Conservation (phyloP, 2,113 vertebrate species). For the Ariopsis seemanni region DNA sequence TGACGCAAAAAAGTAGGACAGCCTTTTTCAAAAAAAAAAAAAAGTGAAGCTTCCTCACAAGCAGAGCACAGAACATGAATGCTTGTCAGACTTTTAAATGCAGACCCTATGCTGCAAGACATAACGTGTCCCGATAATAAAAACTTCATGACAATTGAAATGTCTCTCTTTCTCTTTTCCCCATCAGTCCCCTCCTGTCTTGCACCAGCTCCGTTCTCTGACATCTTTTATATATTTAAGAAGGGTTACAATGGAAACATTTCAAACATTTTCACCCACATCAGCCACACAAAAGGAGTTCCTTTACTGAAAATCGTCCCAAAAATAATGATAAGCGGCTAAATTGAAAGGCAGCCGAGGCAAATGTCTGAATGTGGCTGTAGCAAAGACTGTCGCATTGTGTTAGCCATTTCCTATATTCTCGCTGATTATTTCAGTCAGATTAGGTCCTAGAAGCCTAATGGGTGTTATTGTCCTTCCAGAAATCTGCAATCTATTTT, state of each 20-base stretch:
- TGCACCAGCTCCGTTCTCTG: background rate
- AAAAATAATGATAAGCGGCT: constrained; percentile 19
- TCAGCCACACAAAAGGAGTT: constrained; percentile 6
- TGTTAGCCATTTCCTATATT: constrained; percentile 1
- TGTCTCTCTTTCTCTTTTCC: background rate
- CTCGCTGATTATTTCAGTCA: constrained; percentile 28
- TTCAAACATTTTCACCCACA: constrained; percentile 17
- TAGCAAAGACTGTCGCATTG: background rate
- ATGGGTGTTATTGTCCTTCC: constrained; percentile 30
- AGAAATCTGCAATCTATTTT: constrained; percentile 34
- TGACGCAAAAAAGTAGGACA: constrained; percentile 50
- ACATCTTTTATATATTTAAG: constrained; percentile 5
- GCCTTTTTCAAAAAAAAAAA: constrained; percentile 30
- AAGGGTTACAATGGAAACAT: constrained; percentile 4
- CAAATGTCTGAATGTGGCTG: constrained; percentile 18
- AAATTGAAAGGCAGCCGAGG: constrained; percentile 9
- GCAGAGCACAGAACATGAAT: background rate
- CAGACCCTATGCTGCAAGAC: background rate
- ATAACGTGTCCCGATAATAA: background rate
- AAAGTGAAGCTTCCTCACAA: background rate
- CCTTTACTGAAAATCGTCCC: constrained; percentile 6
- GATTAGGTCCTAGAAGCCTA: constrained; percentile 21
- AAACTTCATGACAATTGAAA: constrained; percentile 11
- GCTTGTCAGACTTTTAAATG: constrained; percentile 15
- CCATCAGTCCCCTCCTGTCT: background rate